Evolutionary conservation across 2,797 vertebrate species (phyloP).

Genomic region (Eulemur albifrons): DNA sequence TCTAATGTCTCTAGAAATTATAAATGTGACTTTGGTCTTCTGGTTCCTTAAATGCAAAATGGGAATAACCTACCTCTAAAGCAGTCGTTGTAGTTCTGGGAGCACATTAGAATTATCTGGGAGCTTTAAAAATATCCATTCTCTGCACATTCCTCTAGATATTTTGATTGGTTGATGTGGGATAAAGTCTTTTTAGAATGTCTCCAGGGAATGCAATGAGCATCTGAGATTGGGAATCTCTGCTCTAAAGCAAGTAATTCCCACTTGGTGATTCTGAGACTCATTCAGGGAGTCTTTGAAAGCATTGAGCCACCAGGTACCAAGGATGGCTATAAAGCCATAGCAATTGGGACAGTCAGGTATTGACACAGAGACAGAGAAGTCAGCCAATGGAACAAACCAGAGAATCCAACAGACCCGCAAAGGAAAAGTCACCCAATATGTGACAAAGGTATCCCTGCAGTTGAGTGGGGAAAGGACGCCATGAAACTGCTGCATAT

Average conservation of each 20-base stretch:
- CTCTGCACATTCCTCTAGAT: not conserved
- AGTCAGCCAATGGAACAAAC: fast-evolving
- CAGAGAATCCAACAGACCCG: not conserved
- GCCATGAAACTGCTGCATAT: not conserved
- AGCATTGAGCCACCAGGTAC: not conserved
- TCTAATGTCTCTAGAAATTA: not conserved
- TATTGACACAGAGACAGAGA: not conserved
- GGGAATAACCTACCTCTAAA: not conserved
- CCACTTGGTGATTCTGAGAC: not conserved
- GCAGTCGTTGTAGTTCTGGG: too few relatives aligned
- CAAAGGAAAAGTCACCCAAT: not conserved
- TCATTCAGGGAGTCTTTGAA: not conserved
- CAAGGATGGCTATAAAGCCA: not conserved
- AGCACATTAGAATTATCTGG: not conserved
- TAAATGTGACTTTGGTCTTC: not conserved
- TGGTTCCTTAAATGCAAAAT: not conserved
- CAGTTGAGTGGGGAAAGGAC: too few relatives aligned
- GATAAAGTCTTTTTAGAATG: not conserved
- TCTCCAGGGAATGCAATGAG: not conserved
- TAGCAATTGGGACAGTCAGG: not conserved
- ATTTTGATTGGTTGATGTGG: not conserved
- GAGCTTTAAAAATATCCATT: not conserved
- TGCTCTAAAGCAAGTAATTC: not conserved
- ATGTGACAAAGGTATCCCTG: too few relatives aligned
- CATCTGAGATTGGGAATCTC: not conserved